Evolutionary conservation across 2,888 invertebrate genomes (phyloP).

Genomic region (Tortrix viridana): DNA sequence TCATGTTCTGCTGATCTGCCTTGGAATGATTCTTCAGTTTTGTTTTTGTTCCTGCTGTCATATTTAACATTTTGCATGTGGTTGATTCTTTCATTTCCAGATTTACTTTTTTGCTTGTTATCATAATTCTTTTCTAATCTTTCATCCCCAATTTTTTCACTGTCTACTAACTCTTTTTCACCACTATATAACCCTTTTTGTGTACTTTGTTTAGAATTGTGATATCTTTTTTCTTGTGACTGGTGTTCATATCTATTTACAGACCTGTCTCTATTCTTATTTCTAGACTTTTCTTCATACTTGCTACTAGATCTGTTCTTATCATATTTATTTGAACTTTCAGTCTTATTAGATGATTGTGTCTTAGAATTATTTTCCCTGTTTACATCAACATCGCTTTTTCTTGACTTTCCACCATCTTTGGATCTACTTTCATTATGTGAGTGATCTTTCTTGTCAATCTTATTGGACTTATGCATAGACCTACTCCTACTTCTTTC

Average conservation of each 20-base stretch:
- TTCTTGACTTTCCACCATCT: conserved; percentile 53
- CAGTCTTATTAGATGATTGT: conserved; percentile 28
- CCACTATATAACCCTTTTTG: conserved; percentile 3
- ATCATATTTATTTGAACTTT: conserved; percentile 40
- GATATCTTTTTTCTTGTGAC: conserved; percentile 10
- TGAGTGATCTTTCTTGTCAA: conserved; percentile 36
- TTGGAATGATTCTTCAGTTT: not conserved
- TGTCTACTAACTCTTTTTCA: conserved; percentile 34
- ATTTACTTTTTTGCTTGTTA: conserved; percentile 39
- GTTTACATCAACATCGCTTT: conserved; percentile 44
- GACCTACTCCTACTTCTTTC: conserved; percentile 46
- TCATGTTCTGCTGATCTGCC: conserved; percentile 34
- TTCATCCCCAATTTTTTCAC: conserved; percentile 57
- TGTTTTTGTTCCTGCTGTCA: not conserved
- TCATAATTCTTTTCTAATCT: conserved; percentile 55
- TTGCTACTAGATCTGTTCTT: conserved; percentile 41
- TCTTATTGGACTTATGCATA: conserved; percentile 37
- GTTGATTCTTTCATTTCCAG: conserved; percentile 40
- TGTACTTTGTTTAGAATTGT: conserved; percentile 6
- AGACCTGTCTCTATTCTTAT: conserved; percentile 19
- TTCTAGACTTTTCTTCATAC: conserved; percentile 29
- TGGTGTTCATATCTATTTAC: conserved; percentile 3
- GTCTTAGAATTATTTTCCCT: conserved; percentile 39
- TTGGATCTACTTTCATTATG: conserved; percentile 38
- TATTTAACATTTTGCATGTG: not conserved